Base-by-base conservation (phyloP, 2,113 vertebrate genomes). In the Aspiorhynchus laticeps region DNA sequence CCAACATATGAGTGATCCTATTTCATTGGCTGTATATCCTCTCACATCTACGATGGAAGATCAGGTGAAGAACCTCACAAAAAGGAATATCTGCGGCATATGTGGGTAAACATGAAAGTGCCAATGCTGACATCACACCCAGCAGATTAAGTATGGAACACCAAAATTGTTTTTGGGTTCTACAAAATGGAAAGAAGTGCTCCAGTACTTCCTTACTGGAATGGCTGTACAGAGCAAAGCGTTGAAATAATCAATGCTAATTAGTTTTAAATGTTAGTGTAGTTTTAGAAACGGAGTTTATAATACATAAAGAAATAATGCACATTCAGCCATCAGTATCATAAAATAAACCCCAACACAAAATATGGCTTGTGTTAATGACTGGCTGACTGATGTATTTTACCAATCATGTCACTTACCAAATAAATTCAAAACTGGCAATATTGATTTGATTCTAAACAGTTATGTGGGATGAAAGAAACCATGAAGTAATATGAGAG, bases 261-360 rank as follows among this genome's bases (percentile, higher is more conserved):
- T 69, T 19, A 19, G 31, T 69, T 69, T 56, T 56, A 56, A 7
- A 21, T 56, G 53, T 21, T 56, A 21, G 53, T 53, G 3, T 69
- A 17, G 12, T 69, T 69, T 69, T 76, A 88, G 67, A 41, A 76
- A 19, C 61, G 80, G 80, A 87, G 59, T 48, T 12, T 14, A 43
- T 11, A 43, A 10, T 43, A 43, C 11, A 65, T 15, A 15, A 65
- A 28, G 1, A 31, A 67, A 67, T 67, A 15, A 65, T 65, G 6
- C 7, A 15, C 5, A 67, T 67, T 67, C 12, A 67, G 0, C 12
- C 12, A 67, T 67, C 26, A 31, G 5, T 67, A 17, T 31, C 14
- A 31, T 12, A 6, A 65, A 65, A 65, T 65, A 28, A 65, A 15
- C 12, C 59, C 14, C 63, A 67, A 7, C 26, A n/a, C n/a, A 65